Evolutionary conservation across 2,113 vertebrate genomes (phyloP).

Genomic region (Poeciliopsis occidentalis): DNA sequence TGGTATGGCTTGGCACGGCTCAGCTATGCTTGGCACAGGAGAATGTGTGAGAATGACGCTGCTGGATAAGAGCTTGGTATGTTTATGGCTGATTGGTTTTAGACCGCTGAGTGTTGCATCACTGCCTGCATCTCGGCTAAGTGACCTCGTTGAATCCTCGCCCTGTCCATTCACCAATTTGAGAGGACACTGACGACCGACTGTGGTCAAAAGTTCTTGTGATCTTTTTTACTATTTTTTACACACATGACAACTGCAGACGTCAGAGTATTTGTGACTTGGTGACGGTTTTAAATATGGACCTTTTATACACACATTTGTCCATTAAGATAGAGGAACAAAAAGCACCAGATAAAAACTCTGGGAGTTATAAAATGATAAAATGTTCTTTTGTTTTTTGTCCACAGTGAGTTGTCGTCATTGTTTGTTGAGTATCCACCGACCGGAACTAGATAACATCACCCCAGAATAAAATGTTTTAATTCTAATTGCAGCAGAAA

Average conservation of each 20-base stretch:
- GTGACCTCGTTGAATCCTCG: conserved; percentile 40
- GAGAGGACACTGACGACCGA: conserved; percentile 16
- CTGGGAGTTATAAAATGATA: too few relatives aligned
- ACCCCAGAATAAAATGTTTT: background rate
- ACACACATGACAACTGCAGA: background rate
- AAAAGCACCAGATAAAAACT: too few relatives aligned
- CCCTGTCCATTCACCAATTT: conserved; percentile 3
- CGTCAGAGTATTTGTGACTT: background rate
- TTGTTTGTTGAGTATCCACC: background rate
- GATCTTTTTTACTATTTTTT: too few relatives aligned
- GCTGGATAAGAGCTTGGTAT: conserved; percentile 29
- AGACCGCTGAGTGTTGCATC: conserved; percentile 25
- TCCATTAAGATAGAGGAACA: too few relatives aligned
- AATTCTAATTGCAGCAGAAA: background rate
- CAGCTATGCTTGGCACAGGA: conserved; percentile 20
- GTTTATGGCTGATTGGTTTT: conserved; percentile 31
- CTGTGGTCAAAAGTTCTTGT: background rate
- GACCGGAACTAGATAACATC: too few relatives aligned
- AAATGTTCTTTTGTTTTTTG: too few relatives aligned
- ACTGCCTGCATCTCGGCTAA: conserved; percentile 27
- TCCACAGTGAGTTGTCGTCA: too few relatives aligned
- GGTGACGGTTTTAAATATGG: background rate
- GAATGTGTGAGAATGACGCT: conserved; percentile 8
- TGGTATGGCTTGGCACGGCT: conserved; percentile 28
- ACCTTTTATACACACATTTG: background rate